Conservation (phyloP, 2,113 vertebrate species). For the Rhombomys opimus region DNA sequence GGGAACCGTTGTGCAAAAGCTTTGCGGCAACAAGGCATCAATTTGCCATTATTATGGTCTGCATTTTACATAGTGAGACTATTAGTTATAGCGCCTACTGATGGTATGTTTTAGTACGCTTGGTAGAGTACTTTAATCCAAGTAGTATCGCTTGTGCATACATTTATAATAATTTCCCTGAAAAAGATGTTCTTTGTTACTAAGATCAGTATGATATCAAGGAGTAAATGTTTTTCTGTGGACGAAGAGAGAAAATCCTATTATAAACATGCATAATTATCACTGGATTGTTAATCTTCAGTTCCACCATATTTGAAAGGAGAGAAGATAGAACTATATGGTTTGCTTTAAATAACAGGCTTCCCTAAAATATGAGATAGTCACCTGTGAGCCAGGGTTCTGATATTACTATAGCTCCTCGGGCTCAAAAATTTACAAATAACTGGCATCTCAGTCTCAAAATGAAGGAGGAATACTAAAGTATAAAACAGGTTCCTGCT, state of each 20-base stretch:
- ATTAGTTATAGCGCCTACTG: not conserved
- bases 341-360: not conserved
- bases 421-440: constrained; percentile 29
- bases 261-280: constrained; percentile 55
- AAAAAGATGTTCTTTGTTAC: constrained; percentile 24
- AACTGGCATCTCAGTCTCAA: not conserved
- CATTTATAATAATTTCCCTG: not conserved
- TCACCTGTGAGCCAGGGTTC: constrained; percentile 1
- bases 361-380: constrained; percentile 37
- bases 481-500: not conserved
- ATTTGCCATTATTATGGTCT: not conserved
- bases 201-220: constrained; percentile 64
- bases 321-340: not conserved
- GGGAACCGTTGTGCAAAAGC: not conserved
- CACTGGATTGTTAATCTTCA: constrained; percentile 44
- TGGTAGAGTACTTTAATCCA: not conserved
- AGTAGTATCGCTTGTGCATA: not conserved
- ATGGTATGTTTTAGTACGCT: not conserved
- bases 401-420: constrained; percentile 14
- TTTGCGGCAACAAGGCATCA: not conserved
- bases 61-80: not conserved
- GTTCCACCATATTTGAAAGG: not conserved
- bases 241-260: constrained; percentile 12
- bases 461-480: not conserved
- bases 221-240: constrained; percentile 27